These are phyloP conservation scores for Mechanitis mazaeus DNA, from an alignment of 2,888 invertebrate genomes.

Conservation along the genomic window DNA sequence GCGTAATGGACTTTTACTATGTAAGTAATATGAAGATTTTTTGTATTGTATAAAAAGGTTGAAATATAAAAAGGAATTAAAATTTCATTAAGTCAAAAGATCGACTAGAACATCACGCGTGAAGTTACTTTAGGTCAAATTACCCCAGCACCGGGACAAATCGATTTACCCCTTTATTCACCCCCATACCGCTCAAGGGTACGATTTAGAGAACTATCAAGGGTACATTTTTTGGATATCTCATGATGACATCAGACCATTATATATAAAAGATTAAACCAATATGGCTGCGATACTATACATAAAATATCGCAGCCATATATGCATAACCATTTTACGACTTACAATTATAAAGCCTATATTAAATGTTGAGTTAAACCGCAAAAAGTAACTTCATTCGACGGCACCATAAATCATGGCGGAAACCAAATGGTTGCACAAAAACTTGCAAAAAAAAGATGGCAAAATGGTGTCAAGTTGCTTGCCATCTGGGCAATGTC, in stretches of 20 bases:
- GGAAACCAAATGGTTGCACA: conserved; percentile 35
- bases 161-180: conserved; percentile 17
- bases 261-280: too few relatives aligned
- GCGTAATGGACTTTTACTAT: too few relatives aligned
- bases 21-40: too few relatives aligned
- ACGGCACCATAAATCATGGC: conserved; percentile 41
- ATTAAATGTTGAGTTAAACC: background rate
- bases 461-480: conserved; percentile 47
- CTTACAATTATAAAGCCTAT: background rate
- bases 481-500: conserved; percentile 45
- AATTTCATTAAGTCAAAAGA: conserved; percentile 4
- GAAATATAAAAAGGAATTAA: too few relatives aligned
- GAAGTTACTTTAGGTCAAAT: conserved; percentile 11
- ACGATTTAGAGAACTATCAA: too few relatives aligned
- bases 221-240: too few relatives aligned
- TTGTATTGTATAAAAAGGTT: too few relatives aligned
- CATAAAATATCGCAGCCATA: background rate
- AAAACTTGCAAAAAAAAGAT: conserved; percentile 37
- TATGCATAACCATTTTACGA: background rate
- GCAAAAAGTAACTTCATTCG: conserved; percentile 17
- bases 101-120: conserved; percentile 1
- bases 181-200: conserved; percentile 4
- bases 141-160: conserved; percentile 19
- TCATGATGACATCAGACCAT: too few relatives aligned
- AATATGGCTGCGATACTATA: too few relatives aligned